phyloP scores from a whole-genome alignment of 1,140 invertebrate species.

The Arion vulgaris region DNA sequence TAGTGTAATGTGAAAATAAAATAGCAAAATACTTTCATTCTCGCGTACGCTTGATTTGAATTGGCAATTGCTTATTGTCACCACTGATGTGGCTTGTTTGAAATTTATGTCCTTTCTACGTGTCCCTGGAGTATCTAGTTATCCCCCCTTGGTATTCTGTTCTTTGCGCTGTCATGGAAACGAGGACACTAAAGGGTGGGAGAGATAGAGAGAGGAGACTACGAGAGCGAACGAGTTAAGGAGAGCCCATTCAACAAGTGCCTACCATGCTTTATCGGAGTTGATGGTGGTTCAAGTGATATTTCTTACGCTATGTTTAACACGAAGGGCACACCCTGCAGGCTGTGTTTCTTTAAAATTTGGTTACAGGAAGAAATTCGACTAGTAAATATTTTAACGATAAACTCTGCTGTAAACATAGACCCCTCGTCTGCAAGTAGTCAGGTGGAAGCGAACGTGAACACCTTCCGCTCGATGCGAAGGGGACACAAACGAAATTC shows the following conservation, averaged over 20 bases:
- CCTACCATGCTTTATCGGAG: background rate
- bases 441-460: background rate
- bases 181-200: background rate
- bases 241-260: conserved; percentile 1
- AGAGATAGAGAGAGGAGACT: background rate
- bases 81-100: background rate
- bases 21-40: background rate
- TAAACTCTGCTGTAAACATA: background rate
- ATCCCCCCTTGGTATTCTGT: background rate
- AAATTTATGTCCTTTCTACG: background rate
- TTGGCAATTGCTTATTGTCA: background rate
- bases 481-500: background rate
- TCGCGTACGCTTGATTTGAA: background rate
- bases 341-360: background rate
- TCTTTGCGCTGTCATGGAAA: conserved; percentile 12
- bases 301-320: conserved; percentile 2
- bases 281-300: background rate
- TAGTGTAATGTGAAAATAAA: background rate
- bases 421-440: background rate
- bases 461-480: background rate
- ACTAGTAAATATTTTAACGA: background rate
- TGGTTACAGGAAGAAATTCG: background rate
- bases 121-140: background rate
- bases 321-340: background rate
- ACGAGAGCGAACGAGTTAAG: background rate